Evolutionary conservation across 2,797 vertebrate species (phyloP), one percentile per base, ranked within the genome.

Genomic region (Taenioides sp.): DNA sequence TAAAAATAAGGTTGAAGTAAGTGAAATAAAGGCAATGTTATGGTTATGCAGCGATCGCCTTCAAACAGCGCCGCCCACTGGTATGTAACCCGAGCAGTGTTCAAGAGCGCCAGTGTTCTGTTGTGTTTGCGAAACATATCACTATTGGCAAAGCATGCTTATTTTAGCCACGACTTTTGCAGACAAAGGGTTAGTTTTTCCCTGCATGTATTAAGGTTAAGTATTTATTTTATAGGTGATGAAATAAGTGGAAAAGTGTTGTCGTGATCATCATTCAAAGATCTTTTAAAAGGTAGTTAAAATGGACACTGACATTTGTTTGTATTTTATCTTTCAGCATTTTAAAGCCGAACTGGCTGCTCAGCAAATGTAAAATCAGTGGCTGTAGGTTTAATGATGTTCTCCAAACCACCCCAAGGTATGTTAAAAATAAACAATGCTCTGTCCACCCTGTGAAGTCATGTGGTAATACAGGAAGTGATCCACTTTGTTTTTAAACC

Each of bases 21-120:
- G 43, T 16, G 14, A 47, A 43, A 14, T 23, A 55, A 57, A 23
- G 2, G 52, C 9, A 22, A 58, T 28, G 11, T 17, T 17, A 28
- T 18, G 50, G 6, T n/a, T 6, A 28, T 7, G 25, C 23, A 27
- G 57, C 25, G 14, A 58, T 22, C 3, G 2, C 50, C 5, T 55
- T 34, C 10, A 34, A 37, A 10, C 18, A 23, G 6, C 31, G 6
- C 34, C n/a, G 31, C 52, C 52, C 50, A 55, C 50, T 34, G 17
- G 27, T 54, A 22, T 55, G 50, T 10, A 23, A 14, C 52, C 7
- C 1, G 66, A 37, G 66, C 20, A 10, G 20, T 7, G 27, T 68
- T 68, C 66, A 68, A 68, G 52, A 68, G 52, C 66, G 20, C 2
- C 49, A 37, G 10, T 22, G 65, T 55, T 67, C 28, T 17, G 49